These are phyloP conservation scores for Abramis brama DNA, from an alignment of 2,113 vertebrate genomes.

Conservation along the genomic window DNA sequence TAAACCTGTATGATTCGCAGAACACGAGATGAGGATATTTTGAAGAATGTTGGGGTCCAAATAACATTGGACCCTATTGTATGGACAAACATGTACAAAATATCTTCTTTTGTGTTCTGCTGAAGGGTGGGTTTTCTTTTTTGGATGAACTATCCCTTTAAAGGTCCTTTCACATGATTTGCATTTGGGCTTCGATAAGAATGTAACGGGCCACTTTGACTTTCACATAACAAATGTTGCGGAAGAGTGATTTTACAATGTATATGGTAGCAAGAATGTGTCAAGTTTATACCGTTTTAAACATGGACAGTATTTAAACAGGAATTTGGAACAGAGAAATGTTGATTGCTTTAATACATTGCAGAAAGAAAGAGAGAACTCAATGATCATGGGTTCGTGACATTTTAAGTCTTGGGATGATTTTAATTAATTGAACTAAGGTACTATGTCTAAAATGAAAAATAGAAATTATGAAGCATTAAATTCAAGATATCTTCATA, in stretches of 20 bases:
- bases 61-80: background rate
- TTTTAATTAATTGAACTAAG: background rate
- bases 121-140: background rate
- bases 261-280: background rate
- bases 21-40: background rate
- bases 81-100: too few species aligned
- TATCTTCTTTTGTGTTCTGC: slow-evolving; percentile 1
- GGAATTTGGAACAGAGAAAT: background rate
- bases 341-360: background rate
- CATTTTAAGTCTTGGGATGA: too few species aligned
- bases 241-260: background rate
- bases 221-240: too few species aligned
- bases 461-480: background rate
- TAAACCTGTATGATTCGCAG: background rate
- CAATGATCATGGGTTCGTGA: background rate
- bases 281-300: background rate
- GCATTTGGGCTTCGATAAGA: background rate
- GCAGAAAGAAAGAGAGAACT: background rate
- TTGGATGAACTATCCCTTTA: background rate
- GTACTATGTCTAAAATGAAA: background rate
- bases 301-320: background rate
- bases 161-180: background rate
- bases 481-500: background rate
- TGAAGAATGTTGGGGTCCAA: background rate
- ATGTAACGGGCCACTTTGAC: too few species aligned